Conservation (phyloP, 2,797 vertebrate species). For the Sitta carolinensis region DNA sequence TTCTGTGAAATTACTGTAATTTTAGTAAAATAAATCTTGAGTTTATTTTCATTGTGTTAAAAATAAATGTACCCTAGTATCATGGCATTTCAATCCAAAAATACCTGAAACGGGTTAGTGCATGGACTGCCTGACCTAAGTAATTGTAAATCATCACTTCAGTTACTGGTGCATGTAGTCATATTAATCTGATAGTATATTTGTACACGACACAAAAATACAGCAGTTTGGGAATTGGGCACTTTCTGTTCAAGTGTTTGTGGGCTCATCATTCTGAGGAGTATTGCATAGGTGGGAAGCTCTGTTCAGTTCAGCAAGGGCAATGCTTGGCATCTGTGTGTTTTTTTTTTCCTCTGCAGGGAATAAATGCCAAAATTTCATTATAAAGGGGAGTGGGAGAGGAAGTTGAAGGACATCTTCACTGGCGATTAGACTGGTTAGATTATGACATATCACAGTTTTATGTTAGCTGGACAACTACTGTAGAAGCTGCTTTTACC, state of each 20-base stretch:
- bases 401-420: background rate
- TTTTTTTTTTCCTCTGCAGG: background rate
- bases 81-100: background rate
- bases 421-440: background rate
- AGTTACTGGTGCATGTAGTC: background rate
- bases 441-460: background rate
- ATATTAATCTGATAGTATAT: background rate
- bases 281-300: background rate
- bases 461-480: background rate
- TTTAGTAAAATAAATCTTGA: background rate
- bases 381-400: background rate
- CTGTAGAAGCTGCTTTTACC: background rate
- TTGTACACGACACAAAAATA: background rate
- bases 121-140: background rate
- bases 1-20: slow-evolving; percentile 11
- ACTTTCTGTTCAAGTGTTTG: background rate
- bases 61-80: background rate
- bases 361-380: background rate
- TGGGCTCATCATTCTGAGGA: background rate
- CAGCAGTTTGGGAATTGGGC: background rate
- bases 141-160: background rate
- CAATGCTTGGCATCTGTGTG: background rate
- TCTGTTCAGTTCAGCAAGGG: background rate
- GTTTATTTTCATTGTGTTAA: background rate
- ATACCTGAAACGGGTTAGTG: background rate